Evolutionary conservation across 2,888 invertebrate genomes (phyloP).

Genomic region (Melanargia galathea): DNA sequence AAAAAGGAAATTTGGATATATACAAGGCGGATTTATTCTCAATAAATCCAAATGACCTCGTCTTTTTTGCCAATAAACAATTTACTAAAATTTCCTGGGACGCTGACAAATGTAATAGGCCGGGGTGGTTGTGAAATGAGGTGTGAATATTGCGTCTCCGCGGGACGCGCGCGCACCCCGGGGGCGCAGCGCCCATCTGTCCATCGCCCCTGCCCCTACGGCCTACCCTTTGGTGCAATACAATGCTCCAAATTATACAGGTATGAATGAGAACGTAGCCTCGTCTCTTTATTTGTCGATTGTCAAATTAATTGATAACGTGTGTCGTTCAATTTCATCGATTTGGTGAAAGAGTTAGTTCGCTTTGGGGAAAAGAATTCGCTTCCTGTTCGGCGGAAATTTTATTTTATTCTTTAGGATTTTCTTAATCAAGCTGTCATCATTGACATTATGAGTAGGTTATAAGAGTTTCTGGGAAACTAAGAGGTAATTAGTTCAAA

Average conservation of each 20-base stretch:
- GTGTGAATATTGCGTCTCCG: slow-evolving; percentile 79
- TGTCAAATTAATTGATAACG: slow-evolving; percentile 50
- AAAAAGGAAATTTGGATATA: too few species aligned
- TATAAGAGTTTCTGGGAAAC: too few species aligned
- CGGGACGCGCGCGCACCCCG: slow-evolving; percentile 56
- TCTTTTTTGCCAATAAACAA: slow-evolving; percentile 17
- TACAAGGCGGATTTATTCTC: neutral
- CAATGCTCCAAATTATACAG: slow-evolving; percentile 71
- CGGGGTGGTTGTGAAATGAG: slow-evolving; percentile 76
- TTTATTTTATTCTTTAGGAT: too few species aligned
- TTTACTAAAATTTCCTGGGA: slow-evolving; percentile 42
- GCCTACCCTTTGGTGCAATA: slow-evolving; percentile 57
- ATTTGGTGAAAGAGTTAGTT: neutral
- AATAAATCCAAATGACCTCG: slow-evolving; percentile 2
- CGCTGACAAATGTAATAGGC: slow-evolving; percentile 68
- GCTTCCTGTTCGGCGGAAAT: too few species aligned
- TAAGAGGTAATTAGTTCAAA: too few species aligned
- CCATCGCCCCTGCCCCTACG: slow-evolving; percentile 42
- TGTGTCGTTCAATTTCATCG: slow-evolving; percentile 43
- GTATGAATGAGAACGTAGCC: slow-evolving; percentile 56
- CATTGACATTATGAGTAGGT: too few species aligned
- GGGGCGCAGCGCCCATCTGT: slow-evolving; percentile 64
- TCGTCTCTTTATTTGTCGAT: slow-evolving; percentile 50
- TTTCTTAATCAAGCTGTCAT: too few species aligned
- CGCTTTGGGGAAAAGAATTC: too few species aligned